Conservation (phyloP, 2,113 vertebrate genomes). For the Gallinago paraguaiae region DNA sequence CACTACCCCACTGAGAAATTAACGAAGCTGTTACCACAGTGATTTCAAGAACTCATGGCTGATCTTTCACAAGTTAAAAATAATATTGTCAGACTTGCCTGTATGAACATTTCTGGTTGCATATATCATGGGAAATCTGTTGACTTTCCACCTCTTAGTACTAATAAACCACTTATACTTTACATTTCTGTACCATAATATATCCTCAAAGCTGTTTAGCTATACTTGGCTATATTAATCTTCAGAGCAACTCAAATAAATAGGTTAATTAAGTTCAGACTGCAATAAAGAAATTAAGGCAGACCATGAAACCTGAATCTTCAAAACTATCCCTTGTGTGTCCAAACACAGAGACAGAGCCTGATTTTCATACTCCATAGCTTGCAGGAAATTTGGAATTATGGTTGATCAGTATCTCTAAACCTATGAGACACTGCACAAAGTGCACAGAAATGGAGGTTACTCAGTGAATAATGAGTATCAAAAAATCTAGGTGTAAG, state of each 20-base stretch:
- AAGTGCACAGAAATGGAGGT: not conserved
- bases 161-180: slow-evolving; percentile 31
- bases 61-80: slow-evolving; percentile 62
- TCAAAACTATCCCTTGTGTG: not conserved
- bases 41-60: slow-evolving; percentile 30
- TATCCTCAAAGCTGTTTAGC: not conserved
- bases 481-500: not conserved
- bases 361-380: not conserved
- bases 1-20: slow-evolving; percentile 38
- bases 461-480: not conserved
- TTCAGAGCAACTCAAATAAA: slow-evolving; percentile 2
- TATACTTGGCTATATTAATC: not conserved
- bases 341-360: not conserved
- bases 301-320: slow-evolving; percentile 28
- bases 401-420: not conserved
- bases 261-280: not conserved
- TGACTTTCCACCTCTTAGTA: slow-evolving; percentile 7
- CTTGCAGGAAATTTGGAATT: slow-evolving; percentile 9
- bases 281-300: slow-evolving; percentile 5
- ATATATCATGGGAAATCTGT: slow-evolving; percentile 4
- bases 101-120: slow-evolving; percentile 32
- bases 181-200: not conserved
- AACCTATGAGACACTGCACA: not conserved
- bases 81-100: slow-evolving; percentile 53
- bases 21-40: slow-evolving; percentile 57